A percentile compares a stretch with the other conserved stretches of the same genome.
phyloP scores from a whole-genome alignment of 2,888 invertebrate genomes.

The Fragum whitleyi region DNA sequence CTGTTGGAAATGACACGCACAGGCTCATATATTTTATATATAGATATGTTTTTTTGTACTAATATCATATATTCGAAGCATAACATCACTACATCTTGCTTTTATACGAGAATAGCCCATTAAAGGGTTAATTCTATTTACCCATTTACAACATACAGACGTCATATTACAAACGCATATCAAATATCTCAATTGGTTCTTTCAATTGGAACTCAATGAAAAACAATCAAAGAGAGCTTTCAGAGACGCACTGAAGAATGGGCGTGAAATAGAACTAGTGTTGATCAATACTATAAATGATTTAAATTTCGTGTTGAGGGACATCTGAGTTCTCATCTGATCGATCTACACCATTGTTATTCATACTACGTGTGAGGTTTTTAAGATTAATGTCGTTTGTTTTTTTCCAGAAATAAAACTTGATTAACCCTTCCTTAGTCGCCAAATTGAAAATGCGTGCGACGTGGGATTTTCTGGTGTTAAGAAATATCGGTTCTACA shows the following conservation, averaged over 20 bases:
- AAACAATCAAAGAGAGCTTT: background rate
- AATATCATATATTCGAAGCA: no score
- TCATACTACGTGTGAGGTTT: background rate
- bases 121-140: background rate
- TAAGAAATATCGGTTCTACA: no score
- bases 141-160: background rate
- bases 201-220: background rate
- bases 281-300: constrained; percentile 6
- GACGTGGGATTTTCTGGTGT: no score
- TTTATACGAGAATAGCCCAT: no score
- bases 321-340: background rate
- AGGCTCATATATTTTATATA: no score
- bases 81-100: no score
- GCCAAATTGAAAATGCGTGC: no score
- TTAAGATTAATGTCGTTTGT: background rate
- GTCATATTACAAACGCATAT: constrained; percentile 2
- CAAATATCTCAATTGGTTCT: background rate
- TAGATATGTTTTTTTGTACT: no score
- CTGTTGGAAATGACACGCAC: no score
- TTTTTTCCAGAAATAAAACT: background rate
- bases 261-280: background rate
- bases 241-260: background rate
- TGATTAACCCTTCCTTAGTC: background rate
- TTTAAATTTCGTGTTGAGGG: constrained; percentile 10
- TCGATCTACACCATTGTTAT: background rate